Percentiles rank a stretch among this genome's conserved stretches.
These are phyloP conservation scores for Pachyuromys duprasi DNA, from an alignment of 2,797 vertebrate species.

Conservation along the genomic window DNA sequence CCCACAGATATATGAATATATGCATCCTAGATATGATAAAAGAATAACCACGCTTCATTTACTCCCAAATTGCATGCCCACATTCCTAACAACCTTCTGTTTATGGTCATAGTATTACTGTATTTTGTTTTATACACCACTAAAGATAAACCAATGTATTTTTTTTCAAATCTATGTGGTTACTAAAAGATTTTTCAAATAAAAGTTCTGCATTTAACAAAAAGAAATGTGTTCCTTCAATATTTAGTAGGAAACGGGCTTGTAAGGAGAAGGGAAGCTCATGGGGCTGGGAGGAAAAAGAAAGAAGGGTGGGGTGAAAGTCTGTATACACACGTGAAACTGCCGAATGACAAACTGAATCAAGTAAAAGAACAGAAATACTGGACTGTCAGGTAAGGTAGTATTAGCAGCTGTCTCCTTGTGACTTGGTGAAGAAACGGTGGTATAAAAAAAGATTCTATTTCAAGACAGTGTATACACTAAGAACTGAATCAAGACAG, in stretches of 20 bases:
- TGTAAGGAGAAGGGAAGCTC: not conserved
- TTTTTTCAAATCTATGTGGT: not conserved
- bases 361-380: not conserved
- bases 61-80: not conserved
- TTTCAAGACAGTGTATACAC: not conserved
- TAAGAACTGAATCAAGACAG: not conserved
- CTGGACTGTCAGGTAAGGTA: not conserved
- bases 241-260: not conserved
- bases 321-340: not conserved
- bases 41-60: not conserved
- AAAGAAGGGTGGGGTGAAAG: not conserved
- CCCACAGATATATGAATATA: not conserved
- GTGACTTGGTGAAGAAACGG: not conserved
- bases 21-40: not conserved
- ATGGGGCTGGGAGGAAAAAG: not conserved
- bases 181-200: slow-evolving; percentile 27
- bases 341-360: not conserved
- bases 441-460: not conserved
- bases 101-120: not conserved
- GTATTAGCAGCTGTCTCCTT: not conserved
- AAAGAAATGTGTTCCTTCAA: not conserved
- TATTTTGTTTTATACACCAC: slow-evolving; percentile 1
- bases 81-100: slow-evolving; percentile 44
- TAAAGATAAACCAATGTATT: slow-evolving; percentile 26
- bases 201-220: slow-evolving; percentile 2